phyloP scores from a whole-genome alignment of 1,140 invertebrate genomes.

The Papilio polyxenes region DNA sequence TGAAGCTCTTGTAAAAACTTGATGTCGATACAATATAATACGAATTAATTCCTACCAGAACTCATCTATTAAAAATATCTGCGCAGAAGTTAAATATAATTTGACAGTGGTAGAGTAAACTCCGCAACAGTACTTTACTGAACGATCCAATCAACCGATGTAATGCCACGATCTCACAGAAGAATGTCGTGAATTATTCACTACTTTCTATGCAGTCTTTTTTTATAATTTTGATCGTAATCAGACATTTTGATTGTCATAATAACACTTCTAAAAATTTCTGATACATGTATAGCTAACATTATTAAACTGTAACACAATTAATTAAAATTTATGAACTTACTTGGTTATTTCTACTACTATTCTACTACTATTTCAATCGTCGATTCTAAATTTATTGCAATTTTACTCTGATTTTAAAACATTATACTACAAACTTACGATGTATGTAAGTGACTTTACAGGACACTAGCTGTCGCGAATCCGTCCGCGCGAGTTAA shows the following conservation, averaged over 20 bases:
- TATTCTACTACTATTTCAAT: too few relatives aligned
- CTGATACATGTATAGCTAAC: background rate
- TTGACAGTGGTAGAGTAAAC: too few relatives aligned
- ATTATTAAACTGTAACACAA: background rate
- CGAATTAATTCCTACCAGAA: too few relatives aligned
- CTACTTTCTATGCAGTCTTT: background rate
- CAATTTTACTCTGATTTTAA: background rate
- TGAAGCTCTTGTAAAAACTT: background rate
- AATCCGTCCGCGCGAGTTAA: too few relatives aligned
- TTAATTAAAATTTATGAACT: background rate
- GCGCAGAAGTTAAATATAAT: too few relatives aligned
- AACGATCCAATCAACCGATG: too few relatives aligned
- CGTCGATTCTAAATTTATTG: background rate
- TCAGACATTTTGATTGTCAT: background rate
- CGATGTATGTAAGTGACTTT: constrained; percentile 24
- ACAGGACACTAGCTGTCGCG: background rate
- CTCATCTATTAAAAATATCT: too few relatives aligned
- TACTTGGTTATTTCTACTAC: too few relatives aligned
- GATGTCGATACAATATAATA: too few relatives aligned
- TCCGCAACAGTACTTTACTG: too few relatives aligned
- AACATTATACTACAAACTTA: background rate
- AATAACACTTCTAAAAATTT: background rate
- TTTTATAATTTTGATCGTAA: background rate
- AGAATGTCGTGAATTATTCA: background rate
- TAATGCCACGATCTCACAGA: background rate